Conservation (phyloP, 2,113 vertebrate species). For the Aegithalos caudatus region DNA sequence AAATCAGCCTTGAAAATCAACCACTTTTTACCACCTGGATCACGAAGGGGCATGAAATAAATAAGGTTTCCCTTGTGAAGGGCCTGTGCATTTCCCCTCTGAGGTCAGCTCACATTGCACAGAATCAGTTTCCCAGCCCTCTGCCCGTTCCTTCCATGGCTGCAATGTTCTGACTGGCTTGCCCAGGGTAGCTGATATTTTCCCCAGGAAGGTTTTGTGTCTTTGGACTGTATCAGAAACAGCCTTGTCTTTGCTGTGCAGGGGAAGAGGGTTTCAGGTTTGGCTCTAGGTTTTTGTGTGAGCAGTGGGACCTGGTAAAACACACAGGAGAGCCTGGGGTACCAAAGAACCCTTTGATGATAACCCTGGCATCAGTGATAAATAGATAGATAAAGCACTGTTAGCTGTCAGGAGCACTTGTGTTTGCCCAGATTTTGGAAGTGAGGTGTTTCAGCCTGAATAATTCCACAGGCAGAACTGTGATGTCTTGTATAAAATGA, state of each 20-base stretch:
- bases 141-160: fast-evolving
- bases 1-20: background rate
- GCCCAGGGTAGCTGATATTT: background rate
- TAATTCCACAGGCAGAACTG: background rate
- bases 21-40: background rate
- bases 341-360: background rate
- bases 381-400: background rate
- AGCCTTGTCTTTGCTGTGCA: background rate
- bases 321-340: background rate
- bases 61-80: background rate
- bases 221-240: background rate
- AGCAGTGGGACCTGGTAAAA: background rate
- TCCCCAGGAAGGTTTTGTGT: background rate
- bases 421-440: background rate
- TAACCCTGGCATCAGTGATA: background rate
- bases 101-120: background rate
- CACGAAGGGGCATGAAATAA: background rate
- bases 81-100: background rate
- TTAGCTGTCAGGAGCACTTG: background rate
- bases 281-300: background rate
- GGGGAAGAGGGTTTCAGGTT: background rate
- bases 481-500: background rate
- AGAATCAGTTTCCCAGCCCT: background rate
- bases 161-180: background rate
- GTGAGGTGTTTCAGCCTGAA: background rate